Base-by-base conservation (phyloP, 2,797 vertebrate species). In the Gastrophryne carolinensis region DNA sequence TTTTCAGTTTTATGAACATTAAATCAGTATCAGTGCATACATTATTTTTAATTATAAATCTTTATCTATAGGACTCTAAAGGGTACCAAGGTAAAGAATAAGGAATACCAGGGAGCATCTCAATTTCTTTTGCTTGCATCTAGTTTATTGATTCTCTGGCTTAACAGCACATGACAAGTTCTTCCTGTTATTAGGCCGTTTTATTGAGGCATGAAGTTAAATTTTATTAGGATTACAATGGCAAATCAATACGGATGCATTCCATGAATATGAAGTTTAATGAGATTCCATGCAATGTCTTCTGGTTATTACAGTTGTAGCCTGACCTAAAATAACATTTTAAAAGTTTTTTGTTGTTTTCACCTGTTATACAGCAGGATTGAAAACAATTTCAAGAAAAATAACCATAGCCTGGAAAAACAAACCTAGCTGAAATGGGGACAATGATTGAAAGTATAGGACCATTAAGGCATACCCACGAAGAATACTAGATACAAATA, bases 121-220 rank as follows among this genome's bases (percentile, higher is more conserved):
- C 44, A 47, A 47, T 47, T 47, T 47, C 44, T 21, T 17, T 19
- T 9, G 21, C 44, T 47, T 47, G 44, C 21, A 47, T 47, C 21
- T 52, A 52, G 49, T 23, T 52, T 19, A 52, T 52, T 52, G 49
- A 52, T 52, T 52, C 23, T 26, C 49, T 52, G 23, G 49, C 12
- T 52, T 23, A 52, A 52, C 49, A 52, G 49, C 49, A 52, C 49
- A 52, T 52, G 49, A 23, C 49, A 23, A 5, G 19, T 23, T 24
- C 19, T 52, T 52, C 44, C 23, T 52, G 23, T 52, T 52, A 26
- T 52, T 52, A 23, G 49, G 23, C 23, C 23, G 49, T 26, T 52
- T 23, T 52, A 52, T 52, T 52, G 49, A 52, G 49, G 49, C 49
- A 52, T 52, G 49, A 52, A 52, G 49, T 52, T 52, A 52, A 52